Percentiles rank a stretch among this genome's conserved stretches.
phyloP scores from a whole-genome alignment of 2,888 invertebrate species.

The Drosophila niveifrons region DNA sequence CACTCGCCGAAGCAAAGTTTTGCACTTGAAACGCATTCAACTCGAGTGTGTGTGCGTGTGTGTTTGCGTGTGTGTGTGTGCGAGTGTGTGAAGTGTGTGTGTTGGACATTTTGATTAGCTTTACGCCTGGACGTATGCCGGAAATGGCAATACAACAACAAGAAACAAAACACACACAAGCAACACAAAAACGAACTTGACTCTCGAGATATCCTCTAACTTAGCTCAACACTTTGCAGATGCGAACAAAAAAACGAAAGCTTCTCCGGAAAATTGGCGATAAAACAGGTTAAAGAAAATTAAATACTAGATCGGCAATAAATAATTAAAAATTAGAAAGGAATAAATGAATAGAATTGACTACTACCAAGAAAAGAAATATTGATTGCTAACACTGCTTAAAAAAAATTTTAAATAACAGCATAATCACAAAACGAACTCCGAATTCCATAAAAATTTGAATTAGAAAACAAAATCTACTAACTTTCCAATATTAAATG shows the following conservation, averaged over 20 bases:
- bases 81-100: constrained; percentile 49
- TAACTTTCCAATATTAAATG: too few species aligned
- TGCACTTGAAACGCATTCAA: constrained; percentile 63
- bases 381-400: too few species aligned
- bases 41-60: constrained; percentile 42
- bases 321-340: not conserved
- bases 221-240: constrained; percentile 1
- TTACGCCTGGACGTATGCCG: constrained; percentile 68
- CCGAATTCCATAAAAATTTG: too few species aligned
- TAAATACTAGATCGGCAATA: not conserved
- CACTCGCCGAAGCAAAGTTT: constrained; percentile 55
- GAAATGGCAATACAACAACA: constrained; percentile 57
- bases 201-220: constrained; percentile 47
- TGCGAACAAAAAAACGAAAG: not conserved
- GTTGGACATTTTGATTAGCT: constrained; percentile 78
- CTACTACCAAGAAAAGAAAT: too few species aligned
- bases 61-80: constrained; percentile 22
- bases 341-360: not conserved
- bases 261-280: not conserved
- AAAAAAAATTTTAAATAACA: too few species aligned
- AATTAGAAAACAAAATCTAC: too few species aligned
- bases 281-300: not conserved
- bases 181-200: constrained; percentile 35
- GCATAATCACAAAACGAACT: too few species aligned
- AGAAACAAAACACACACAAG: constrained; percentile 19